phyloP scores from a whole-genome alignment of 2,888 invertebrate genomes.

The Eristalis arbustorum region DNA sequence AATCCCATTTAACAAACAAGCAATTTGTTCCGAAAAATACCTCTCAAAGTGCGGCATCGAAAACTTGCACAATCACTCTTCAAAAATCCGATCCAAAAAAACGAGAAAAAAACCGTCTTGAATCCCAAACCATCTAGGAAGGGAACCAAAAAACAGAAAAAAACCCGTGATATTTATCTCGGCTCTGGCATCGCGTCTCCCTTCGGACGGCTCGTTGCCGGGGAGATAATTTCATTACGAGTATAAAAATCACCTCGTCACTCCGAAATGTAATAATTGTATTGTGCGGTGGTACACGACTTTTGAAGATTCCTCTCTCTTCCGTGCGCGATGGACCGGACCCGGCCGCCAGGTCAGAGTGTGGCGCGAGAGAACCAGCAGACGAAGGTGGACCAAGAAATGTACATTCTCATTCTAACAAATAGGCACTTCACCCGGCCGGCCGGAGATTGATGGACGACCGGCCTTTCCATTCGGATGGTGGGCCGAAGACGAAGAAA shows the following conservation, averaged over 20 bases:
- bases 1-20: slow-evolving; percentile 56
- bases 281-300: slow-evolving; percentile 67
- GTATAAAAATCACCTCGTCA: slow-evolving; percentile 66
- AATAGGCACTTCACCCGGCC: slow-evolving; percentile 62
- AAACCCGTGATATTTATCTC: slow-evolving; percentile 24
- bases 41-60: slow-evolving; percentile 39
- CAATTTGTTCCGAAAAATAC: slow-evolving; percentile 63
- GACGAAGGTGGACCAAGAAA: slow-evolving; percentile 6
- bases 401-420: slow-evolving; percentile 63
- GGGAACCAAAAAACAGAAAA: neutral
- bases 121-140: neutral
- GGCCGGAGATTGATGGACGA: slow-evolving; percentile 63
- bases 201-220: neutral
- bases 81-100: neutral
- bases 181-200: slow-evolving; percentile 31
- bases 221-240: slow-evolving; percentile 62
- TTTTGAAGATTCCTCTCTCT: slow-evolving; percentile 53
- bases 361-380: neutral
- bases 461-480: slow-evolving; percentile 53
- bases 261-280: slow-evolving; percentile 67
- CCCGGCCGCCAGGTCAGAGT: neutral
- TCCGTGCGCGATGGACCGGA: slow-evolving; percentile 7
- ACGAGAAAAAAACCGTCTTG: neutral
- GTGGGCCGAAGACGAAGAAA: slow-evolving; percentile 4
- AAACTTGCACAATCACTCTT: slow-evolving; percentile 43